Conservation (phyloP, 2,888 invertebrate species). For the Drosophila parthenogenetica region DNA sequence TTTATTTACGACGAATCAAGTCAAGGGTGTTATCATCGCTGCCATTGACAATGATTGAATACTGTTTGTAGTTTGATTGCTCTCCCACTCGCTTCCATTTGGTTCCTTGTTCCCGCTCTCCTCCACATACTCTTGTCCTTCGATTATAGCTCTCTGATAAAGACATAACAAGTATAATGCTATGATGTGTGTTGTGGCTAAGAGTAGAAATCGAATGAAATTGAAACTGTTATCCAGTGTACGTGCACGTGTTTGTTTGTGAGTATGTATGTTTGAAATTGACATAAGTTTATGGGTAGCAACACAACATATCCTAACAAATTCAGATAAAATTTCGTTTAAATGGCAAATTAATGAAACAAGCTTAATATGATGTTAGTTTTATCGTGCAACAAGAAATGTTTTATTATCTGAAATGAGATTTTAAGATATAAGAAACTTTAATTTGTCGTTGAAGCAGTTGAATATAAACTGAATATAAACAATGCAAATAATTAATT, state of each 20-base stretch:
- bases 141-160: constrained; percentile 33
- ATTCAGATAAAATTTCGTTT: constrained; percentile 7
- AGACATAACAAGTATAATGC: constrained; percentile 44
- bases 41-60: constrained; percentile 73
- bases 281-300: constrained; percentile 21
- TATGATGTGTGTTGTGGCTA: constrained; percentile 37
- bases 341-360: constrained; percentile 59
- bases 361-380: constrained; percentile 11
- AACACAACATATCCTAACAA: constrained; percentile 51
- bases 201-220: constrained; percentile 45
- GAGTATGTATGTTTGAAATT: constrained; percentile 7
- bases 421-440: too few relatives aligned
- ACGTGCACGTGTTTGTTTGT: background rate
- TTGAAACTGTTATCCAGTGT: constrained; percentile 37
- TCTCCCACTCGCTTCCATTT: background rate
- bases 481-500: too few relatives aligned
- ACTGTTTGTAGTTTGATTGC: constrained; percentile 62
- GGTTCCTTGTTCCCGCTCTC: background rate
- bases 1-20: constrained; percentile 4
- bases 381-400: background rate
- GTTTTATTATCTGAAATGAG: too few relatives aligned
- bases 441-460: too few relatives aligned
- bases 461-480: too few relatives aligned
- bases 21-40: constrained; percentile 16
- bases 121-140: background rate